These are phyloP conservation scores for Ceyx margarethae DNA, from an alignment of 2,113 vertebrate genomes.

Conservation along the genomic window DNA sequence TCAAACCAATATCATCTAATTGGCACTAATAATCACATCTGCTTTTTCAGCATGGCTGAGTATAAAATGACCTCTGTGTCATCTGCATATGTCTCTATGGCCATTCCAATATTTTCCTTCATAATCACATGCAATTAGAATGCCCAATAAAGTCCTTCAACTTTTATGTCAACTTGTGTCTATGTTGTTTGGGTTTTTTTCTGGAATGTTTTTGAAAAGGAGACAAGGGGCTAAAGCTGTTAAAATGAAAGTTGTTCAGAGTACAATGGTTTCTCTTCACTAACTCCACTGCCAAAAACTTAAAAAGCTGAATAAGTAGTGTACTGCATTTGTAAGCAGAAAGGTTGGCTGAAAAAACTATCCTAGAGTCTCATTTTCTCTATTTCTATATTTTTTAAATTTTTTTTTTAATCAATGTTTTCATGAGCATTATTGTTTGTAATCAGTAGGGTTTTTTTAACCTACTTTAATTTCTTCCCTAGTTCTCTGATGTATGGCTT, in stretches of 20 bases:
- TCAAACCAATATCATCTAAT: background rate
- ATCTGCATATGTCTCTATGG: background rate
- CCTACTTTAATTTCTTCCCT: background rate
- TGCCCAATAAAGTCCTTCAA: background rate
- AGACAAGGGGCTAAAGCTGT: background rate
- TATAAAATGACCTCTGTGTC: background rate
- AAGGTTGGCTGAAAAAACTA: background rate
- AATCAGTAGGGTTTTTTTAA: background rate
- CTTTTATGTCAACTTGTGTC: background rate
- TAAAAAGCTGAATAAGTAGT: background rate
- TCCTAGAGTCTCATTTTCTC: background rate
- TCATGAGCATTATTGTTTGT: background rate
- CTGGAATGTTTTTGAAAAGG: background rate
- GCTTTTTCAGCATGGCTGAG: background rate
- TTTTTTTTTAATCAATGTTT: background rate
- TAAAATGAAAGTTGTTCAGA: background rate
- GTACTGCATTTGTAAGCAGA: background rate
- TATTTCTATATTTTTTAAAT: background rate
- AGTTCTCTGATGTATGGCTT: conserved; percentile 14
- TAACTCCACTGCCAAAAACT: background rate
- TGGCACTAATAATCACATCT: conserved; percentile 9
- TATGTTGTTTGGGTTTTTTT: background rate
- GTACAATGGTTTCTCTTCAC: background rate
- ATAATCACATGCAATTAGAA: background rate
- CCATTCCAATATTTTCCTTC: background rate